Percentiles rank a stretch among this genome's conserved stretches.
Conservation (phyloP, 2,888 invertebrate genomes). For the Parasteatoda lunata region DNA sequence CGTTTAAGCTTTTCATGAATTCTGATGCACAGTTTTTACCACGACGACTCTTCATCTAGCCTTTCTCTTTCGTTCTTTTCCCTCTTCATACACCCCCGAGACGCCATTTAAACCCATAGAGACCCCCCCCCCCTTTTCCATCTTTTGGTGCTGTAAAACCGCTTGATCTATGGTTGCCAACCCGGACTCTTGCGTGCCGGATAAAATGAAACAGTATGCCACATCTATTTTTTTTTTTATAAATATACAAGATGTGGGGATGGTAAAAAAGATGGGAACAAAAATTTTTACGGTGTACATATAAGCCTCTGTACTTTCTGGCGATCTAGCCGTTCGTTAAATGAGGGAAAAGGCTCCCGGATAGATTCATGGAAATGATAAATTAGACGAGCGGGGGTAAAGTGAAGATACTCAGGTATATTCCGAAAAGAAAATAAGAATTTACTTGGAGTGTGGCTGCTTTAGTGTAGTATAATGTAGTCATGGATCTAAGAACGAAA, state of each 20-base stretch:
- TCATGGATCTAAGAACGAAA: conserved; percentile 46
- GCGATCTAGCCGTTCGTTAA: conserved; percentile 46
- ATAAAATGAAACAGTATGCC: conserved; percentile 68
- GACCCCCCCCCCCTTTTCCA: conserved; percentile 6
- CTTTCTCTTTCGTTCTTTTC: neutral
- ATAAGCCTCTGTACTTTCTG: conserved; percentile 42
- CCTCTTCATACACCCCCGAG: conserved; percentile 12
- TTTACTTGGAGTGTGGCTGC: conserved; percentile 10
- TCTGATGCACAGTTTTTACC: conserved; percentile 67
- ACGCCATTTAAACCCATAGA: conserved; percentile 1
- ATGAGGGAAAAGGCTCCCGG: conserved; percentile 28
- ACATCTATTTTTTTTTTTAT: conserved; percentile 43
- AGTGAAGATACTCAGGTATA: conserved; percentile 10
- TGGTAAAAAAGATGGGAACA: conserved; percentile 48
- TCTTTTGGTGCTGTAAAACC: conserved; percentile 24
- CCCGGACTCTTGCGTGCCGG: conserved; percentile 52
- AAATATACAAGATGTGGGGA: conserved; percentile 31
- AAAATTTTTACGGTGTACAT: conserved; percentile 55
- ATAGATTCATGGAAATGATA: conserved; percentile 63
- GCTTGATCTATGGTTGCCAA: conserved; percentile 64
- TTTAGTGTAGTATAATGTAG: conserved; percentile 52
- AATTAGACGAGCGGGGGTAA: conserved; percentile 54
- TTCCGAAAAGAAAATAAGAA: conserved; percentile 20
- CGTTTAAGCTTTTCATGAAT: conserved; percentile 68
- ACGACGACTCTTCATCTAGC: conserved; percentile 53